phyloP scores from a whole-genome alignment of 2,113 vertebrate species.

The Struthidea cinerea region DNA sequence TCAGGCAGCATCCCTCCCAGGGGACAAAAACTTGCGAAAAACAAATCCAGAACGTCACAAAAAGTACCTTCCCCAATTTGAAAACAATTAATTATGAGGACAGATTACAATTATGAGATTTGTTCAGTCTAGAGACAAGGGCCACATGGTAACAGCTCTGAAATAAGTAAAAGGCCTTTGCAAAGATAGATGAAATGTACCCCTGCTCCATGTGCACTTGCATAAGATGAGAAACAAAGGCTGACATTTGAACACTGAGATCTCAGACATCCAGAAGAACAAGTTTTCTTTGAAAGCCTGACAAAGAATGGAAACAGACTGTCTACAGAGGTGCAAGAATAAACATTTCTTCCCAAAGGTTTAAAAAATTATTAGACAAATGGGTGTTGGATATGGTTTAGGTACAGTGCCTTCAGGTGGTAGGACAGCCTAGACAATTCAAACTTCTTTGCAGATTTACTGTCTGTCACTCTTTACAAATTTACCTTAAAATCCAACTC shows the following conservation, averaged over 20 bases:
- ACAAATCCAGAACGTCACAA: background rate
- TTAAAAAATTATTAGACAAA: background rate
- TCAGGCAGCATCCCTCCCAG: fast-evolving
- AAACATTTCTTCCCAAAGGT: background rate
- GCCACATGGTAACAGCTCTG: background rate
- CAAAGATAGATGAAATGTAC: background rate
- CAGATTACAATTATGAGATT: background rate
- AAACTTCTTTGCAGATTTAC: background rate
- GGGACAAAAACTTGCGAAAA: background rate
- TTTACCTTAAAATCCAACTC: background rate
- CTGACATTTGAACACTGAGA: background rate
- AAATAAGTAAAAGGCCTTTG: background rate
- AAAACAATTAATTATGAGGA: background rate
- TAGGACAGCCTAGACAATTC: background rate
- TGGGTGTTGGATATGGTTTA: background rate
- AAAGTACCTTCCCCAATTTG: background rate
- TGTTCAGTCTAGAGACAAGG: background rate
- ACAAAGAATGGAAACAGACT: background rate
- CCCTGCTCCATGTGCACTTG: background rate
- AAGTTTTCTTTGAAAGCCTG: background rate
- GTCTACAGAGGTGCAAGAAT: background rate
- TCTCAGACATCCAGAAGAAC: background rate
- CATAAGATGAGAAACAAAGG: background rate
- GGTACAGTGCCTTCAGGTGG: background rate
- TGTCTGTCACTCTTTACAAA: background rate